Evolutionary conservation across 30 jellyfish, hydroid and myxozoan genomes (phyloP).

Genomic region (Clytia hemisphaerica): DNA sequence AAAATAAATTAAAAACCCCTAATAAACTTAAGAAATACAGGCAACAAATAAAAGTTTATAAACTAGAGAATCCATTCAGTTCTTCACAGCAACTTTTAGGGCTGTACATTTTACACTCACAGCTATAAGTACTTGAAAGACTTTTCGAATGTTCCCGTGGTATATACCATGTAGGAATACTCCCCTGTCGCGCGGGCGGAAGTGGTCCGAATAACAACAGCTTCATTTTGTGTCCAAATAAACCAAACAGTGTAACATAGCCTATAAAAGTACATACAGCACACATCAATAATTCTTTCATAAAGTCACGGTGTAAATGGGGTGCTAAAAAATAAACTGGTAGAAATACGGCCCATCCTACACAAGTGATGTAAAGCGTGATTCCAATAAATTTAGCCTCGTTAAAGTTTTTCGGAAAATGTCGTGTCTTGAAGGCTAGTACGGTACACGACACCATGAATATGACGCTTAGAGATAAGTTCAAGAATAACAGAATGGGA

Average conservation of each 20-base stretch:
- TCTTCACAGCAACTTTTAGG: too few species aligned
- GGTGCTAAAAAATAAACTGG: constrained; percentile 36
- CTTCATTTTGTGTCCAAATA: constrained; percentile 60
- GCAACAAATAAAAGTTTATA: too few species aligned
- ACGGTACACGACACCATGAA: constrained; percentile 70
- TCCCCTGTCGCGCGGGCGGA: too few species aligned
- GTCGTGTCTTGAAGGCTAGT: constrained; percentile 66
- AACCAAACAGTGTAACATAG: constrained; percentile 49
- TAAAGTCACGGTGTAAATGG: too few species aligned
- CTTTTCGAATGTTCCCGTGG: too few species aligned
- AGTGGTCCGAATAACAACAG: too few species aligned
- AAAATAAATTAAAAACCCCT: too few species aligned
- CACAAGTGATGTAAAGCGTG: constrained; percentile 73
- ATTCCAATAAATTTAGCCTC: constrained; percentile 71
- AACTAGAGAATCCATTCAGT: too few species aligned
- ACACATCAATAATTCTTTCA: constrained; percentile 28
- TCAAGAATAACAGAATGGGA: constrained; percentile 38
- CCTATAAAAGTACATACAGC: constrained; percentile 32
- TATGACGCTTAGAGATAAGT: constrained; percentile 41
- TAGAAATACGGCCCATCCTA: constrained; percentile 61
- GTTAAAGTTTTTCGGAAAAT: constrained; percentile 81
- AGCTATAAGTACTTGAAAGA: too few species aligned
- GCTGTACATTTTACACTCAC: too few species aligned
- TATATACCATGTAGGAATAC: too few species aligned
- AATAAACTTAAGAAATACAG: too few species aligned